Base-by-base conservation (phyloP, 1,140 invertebrate genomes). In the Hermatobates lingyangjiaoensis region DNA sequence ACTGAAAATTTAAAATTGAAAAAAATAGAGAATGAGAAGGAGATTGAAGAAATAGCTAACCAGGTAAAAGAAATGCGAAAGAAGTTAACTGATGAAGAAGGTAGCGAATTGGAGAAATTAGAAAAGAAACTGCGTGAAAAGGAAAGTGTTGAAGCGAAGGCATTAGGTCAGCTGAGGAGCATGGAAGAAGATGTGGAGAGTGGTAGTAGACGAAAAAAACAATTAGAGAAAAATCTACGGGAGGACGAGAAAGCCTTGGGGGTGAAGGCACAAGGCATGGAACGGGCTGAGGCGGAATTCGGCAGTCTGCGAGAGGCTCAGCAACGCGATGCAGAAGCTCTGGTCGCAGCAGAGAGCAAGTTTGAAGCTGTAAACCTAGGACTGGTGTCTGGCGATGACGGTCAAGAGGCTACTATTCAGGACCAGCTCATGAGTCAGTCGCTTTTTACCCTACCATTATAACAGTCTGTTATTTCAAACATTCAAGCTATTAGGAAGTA, bases 371-470 rank as follows among this genome's bases (percentile, higher is more conserved):
- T 92, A 5, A 86, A 76, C 62, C 72, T 82, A 23, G 91, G 91
- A 23, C 67, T 86, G 44, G 77, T 89, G 27, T 75, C 79, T 24
- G 81, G 77, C 51, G 80, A 82, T n/a, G 77, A 79, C 58, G 87
- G 89, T 15, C 74, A 81, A 63, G 79, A 80, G 51, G 76, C 83
- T n/a, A 89, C 89, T 3, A 68, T 95, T 20, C 82, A 88, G 63
- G 86, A 93, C 56, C 88, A 94, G 62, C 68, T 94, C 1, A 91
- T 91, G 59, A 75, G 83, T 83, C n/a, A n/a, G n/a, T n/a, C n/a
- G n/a, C n/a, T n/a, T n/a, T n/a, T n/a, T n/a, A n/a, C n/a, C n/a
- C n/a, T n/a, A n/a, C n/a, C n/a, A n/a, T n/a, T n/a, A n/a, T n/a
- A n/a, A n/a, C n/a, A n/a, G n/a, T n/a, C n/a, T n/a, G n/a, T n/a